Conservation (phyloP, 2,888 invertebrate species). For the Xestia c-nigrum region DNA sequence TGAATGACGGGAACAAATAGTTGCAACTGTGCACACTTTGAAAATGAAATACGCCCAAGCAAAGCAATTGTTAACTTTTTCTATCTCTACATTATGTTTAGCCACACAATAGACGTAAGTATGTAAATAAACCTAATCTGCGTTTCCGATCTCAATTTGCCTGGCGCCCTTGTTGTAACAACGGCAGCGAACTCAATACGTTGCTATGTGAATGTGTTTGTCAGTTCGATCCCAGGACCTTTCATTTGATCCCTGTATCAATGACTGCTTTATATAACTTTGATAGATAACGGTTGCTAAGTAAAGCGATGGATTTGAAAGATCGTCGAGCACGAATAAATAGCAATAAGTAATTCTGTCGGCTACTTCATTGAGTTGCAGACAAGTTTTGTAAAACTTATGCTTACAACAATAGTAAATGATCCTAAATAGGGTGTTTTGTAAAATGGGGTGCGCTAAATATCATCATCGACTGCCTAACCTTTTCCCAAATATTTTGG, state of each 20-base stretch:
- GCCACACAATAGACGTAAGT: slow-evolving; percentile 2
- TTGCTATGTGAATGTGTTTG: slow-evolving; percentile 35
- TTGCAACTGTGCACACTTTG: background rate
- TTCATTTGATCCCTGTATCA: slow-evolving; percentile 46
- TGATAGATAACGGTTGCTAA: background rate
- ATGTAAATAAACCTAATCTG: slow-evolving; percentile 24
- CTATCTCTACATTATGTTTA: slow-evolving; percentile 4
- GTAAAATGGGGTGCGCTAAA: too few species aligned
- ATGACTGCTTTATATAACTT: slow-evolving; percentile 12
- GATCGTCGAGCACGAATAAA: background rate
- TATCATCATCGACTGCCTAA: too few species aligned
- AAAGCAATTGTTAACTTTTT: background rate
- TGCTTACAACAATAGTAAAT: background rate
- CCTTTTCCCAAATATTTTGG: too few species aligned
- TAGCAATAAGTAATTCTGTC: background rate
- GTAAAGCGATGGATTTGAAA: background rate
- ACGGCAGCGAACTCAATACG: background rate
- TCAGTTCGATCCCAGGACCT: slow-evolving; percentile 42
- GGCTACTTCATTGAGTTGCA: background rate
- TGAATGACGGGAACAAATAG: background rate
- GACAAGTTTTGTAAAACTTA: too few species aligned
- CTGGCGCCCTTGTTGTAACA: slow-evolving; percentile 5
- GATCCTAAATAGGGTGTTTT: background rate
- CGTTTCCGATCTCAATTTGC: slow-evolving; percentile 28
- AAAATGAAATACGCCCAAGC: background rate